These are phyloP conservation scores for Heliconius hermathena DNA, from an alignment of 1,140 invertebrate genomes.

Conservation along the genomic window DNA sequence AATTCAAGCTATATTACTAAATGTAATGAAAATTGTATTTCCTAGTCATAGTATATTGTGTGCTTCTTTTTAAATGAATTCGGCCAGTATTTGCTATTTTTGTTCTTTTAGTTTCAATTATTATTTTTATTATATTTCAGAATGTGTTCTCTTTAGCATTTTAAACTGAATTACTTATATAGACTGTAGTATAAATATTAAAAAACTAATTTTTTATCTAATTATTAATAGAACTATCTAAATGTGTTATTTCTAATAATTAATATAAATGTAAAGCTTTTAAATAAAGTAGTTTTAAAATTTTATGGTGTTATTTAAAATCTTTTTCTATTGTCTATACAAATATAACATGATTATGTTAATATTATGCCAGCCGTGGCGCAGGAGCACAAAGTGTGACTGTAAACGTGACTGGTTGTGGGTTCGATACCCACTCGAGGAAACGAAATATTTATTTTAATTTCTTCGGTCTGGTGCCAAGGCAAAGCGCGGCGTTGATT, in stretches of 20 bases:
- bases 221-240: conserved; percentile 8
- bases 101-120: neutral
- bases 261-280: neutral
- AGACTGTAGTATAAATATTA: neutral
- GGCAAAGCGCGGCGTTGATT: too few species aligned
- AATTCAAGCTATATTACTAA: neutral
- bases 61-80: neutral
- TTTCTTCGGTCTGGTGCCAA: too few species aligned
- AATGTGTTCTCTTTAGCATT: conserved; percentile 6
- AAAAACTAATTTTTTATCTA: neutral
- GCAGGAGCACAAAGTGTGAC: too few species aligned
- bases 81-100: neutral
- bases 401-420: too few species aligned
- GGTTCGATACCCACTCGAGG: too few species aligned
- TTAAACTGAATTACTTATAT: neutral
- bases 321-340: too few species aligned
- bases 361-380: too few species aligned
- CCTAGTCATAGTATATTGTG: neutral
- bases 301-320: neutral
- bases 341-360: too few species aligned
- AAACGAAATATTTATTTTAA: too few species aligned
- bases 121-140: neutral
- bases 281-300: conserved; percentile 9
- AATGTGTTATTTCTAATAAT: neutral
- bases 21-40: neutral